phyloP scores from a whole-genome alignment of 2,113 vertebrate species.

The Melanostigma gelatinosum region DNA sequence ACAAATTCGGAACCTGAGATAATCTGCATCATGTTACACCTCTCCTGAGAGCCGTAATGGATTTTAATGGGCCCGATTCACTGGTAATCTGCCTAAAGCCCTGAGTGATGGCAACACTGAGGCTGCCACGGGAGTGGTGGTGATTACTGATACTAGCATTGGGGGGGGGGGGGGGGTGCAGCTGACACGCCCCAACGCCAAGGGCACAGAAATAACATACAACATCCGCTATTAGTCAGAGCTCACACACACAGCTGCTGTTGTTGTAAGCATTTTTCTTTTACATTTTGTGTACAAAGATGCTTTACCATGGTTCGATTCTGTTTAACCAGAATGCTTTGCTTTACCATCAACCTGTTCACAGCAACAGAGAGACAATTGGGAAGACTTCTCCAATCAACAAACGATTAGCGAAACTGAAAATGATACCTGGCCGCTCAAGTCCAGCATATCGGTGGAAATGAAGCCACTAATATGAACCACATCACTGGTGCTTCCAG shows the following conservation, averaged over 20 bases:
- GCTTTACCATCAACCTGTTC: neutral
- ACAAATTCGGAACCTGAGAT: constrained; percentile 48
- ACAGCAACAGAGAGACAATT: neutral
- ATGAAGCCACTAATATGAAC: neutral
- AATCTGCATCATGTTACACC: constrained; percentile 45
- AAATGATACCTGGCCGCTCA: too few species aligned
- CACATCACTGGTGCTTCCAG: neutral
- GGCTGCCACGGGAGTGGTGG: constrained; percentile 48
- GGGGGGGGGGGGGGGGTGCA: neutral
- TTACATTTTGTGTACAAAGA: neutral
- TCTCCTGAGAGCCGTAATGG: constrained; percentile 60
- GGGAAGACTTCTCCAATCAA: too few species aligned
- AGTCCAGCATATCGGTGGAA: neutral
- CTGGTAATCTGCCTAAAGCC: constrained; percentile 66
- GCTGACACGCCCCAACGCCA: constrained; percentile 8
- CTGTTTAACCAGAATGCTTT: neutral
- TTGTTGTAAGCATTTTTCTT: too few species aligned
- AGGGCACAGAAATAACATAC: constrained; percentile 15
- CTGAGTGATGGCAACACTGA: constrained; percentile 43
- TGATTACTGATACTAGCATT: constrained; percentile 53
- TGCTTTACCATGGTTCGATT: neutral
- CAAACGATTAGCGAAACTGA: neutral
- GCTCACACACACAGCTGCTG: neutral
- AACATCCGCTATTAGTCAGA: constrained; percentile 1
- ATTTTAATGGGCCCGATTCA: constrained; percentile 57